phyloP scores from a whole-genome alignment of 2,113 vertebrate genomes.

The Cololabis saira region DNA sequence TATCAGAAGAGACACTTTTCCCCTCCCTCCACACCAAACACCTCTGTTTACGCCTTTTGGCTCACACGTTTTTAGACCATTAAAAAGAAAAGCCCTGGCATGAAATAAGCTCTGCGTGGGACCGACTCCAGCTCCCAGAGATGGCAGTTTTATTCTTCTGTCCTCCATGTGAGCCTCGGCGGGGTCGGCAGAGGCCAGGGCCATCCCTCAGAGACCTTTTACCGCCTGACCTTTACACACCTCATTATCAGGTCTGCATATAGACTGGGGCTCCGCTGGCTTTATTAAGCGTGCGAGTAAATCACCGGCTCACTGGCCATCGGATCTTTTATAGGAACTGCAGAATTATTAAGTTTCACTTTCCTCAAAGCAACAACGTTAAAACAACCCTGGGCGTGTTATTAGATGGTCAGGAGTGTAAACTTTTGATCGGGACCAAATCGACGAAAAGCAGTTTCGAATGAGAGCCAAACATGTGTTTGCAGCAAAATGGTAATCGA shows the following conservation, averaged over 20 bases:
- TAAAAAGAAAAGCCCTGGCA: slow-evolving; percentile 6
- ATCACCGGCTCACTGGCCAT: slow-evolving; percentile 40
- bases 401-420: too few relatives aligned
- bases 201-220: slow-evolving; percentile 44
- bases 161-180: slow-evolving; percentile 17
- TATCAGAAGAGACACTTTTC: too few relatives aligned
- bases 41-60: too few relatives aligned
- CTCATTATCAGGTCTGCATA: slow-evolving; percentile 61
- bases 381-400: too few relatives aligned
- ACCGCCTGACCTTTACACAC: slow-evolving; percentile 65
- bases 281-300: slow-evolving; percentile 53
- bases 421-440: too few relatives aligned
- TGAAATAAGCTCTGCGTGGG: slow-evolving; percentile 27
- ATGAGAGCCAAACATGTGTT: too few relatives aligned
- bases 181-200: slow-evolving; percentile 43
- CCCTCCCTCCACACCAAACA: too few relatives aligned
- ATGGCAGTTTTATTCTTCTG: slow-evolving; percentile 22
- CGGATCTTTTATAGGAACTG: not conserved
- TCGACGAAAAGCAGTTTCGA: too few relatives aligned
- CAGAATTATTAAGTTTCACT: too few relatives aligned
- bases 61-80: too few relatives aligned
- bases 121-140: slow-evolving; percentile 6
- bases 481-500: too few relatives aligned
- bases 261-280: slow-evolving; percentile 45
- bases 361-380: too few relatives aligned